Percentiles rank a stretch among this genome's conserved stretches.
Evolutionary conservation across 2,113 vertebrate species (phyloP).

Genomic region (Cynopterus brachyotis): DNA sequence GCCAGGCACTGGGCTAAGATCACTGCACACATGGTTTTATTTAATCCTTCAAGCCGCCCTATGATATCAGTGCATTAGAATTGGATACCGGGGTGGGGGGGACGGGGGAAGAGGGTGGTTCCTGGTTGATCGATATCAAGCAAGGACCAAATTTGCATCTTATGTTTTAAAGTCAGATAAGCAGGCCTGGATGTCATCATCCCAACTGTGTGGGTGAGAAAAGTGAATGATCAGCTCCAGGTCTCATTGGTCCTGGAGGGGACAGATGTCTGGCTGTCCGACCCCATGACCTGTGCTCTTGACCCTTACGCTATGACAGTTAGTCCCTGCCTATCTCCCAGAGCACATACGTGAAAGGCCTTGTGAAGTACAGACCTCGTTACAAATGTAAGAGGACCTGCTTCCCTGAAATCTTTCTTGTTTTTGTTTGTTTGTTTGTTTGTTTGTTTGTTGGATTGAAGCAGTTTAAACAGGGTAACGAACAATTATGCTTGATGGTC

Average conservation of each 20-base stretch:
- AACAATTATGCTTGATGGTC: not conserved
- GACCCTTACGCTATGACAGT: not conserved
- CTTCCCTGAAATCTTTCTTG: not conserved
- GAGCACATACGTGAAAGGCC: not conserved
- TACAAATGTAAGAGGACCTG: not conserved
- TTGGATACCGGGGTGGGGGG: not conserved
- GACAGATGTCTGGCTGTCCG: not conserved
- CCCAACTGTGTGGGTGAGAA: not conserved
- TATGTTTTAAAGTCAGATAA: slow-evolving; percentile 9
- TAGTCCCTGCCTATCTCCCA: not conserved
- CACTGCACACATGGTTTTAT: not conserved
- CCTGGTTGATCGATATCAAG: not conserved
- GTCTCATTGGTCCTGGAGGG: not conserved
- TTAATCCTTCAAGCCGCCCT: not conserved
- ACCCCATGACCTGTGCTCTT: not conserved
- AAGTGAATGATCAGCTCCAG: not conserved
- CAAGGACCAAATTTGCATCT: not conserved
- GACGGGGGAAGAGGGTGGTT: not conserved
- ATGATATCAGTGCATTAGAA: not conserved
- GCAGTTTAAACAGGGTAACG: not conserved
- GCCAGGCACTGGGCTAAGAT: not conserved
- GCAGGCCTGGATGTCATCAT: not conserved
- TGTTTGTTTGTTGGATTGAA: not conserved
- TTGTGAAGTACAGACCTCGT: not conserved
- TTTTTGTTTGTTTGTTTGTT: not conserved